Base-by-base conservation (phyloP, 2,797 vertebrate genomes). In the Neomorphus geoffroyi region DNA sequence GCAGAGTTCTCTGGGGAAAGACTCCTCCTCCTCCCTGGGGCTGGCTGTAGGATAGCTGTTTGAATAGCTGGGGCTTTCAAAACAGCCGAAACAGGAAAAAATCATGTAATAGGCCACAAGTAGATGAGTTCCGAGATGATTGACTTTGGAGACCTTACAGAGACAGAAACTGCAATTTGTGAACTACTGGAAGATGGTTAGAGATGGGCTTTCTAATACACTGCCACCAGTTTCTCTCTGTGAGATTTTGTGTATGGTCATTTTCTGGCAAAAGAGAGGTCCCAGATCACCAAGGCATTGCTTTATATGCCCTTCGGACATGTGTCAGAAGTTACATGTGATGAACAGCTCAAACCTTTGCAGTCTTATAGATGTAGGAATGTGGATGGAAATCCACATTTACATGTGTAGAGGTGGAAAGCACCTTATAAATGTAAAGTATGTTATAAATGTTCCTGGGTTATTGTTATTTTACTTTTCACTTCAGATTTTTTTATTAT, bases 11-110 rank as follows among this genome's bases (percentile, higher is more conserved):
- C 23, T 28, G 66, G 28, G n/a, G 54, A 60, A 86, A 84, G 33
- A 15, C 84, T 90, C 86, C 92, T 93, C 84, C 93, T 86, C 54
- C 88, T 48, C 82, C 93, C 75, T 3, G 15, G 67, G 86, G 69
- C 90, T 62, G 86, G 11, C 35, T 30, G 62, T 26, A 89, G 81
- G 58, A 27, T 13, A 43, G 86, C 60, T 54, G n/a, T 86, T 86
- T 51, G 23, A 22, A 81, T 62, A 66, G 84, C 70, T 24, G n/a
- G 84, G 80, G 43, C 77, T 95, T 88, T 72, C 86, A 67, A 61
- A 90, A 69, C 66, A 69, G 88, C 92, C 86, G 30, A 4, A 50
- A 67, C 74, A 39, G 89, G 53, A 51, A 45, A 58, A 84, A 79
- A 57, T 22, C 11, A 4, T 18, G 51, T 39, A 33, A 35, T 56